These are phyloP conservation scores for Drosophila antonietae DNA, from an alignment of 2,888 invertebrate species.

Conservation along the genomic window DNA sequence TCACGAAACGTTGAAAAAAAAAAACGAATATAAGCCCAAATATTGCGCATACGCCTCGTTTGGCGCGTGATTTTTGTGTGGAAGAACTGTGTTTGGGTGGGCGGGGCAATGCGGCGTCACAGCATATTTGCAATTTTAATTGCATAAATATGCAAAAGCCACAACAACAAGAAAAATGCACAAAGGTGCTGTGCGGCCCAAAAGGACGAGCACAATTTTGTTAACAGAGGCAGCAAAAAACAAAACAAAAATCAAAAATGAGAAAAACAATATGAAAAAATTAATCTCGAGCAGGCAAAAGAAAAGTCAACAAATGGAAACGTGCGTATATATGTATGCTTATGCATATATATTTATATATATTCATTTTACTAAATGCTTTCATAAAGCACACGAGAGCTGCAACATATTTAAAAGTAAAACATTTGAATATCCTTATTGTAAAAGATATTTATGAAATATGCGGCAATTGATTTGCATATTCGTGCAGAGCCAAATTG, in stretches of 20 bases:
- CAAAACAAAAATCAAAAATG: background rate
- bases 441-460: slow-evolving; percentile 1
- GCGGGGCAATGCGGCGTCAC: slow-evolving; percentile 24
- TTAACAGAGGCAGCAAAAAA: slow-evolving; percentile 17
- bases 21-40: slow-evolving; percentile 6
- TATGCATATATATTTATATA: background rate
- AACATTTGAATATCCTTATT: slow-evolving; percentile 3
- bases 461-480: background rate
- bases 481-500: slow-evolving; percentile 3
- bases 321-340: background rate
- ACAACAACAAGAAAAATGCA: slow-evolving; percentile 37
- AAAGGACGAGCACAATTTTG: slow-evolving; percentile 22
- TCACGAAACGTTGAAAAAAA: slow-evolving; percentile 6
- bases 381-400: background rate
- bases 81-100: background rate
- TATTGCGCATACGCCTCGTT: slow-evolving; percentile 51
- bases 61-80: slow-evolving; percentile 28
- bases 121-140: slow-evolving; percentile 83
- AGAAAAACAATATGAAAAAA: slow-evolving; percentile 17
- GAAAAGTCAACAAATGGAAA: slow-evolving; percentile 17
- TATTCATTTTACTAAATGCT: slow-evolving; percentile 1
- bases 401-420: slow-evolving; percentile 23
- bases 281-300: slow-evolving; percentile 34
- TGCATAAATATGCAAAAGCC: slow-evolving; percentile 78
- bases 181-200: slow-evolving; percentile 18